Evolutionary conservation across 2,797 vertebrate genomes (phyloP).

Genomic region (Vultur gryphus): DNA sequence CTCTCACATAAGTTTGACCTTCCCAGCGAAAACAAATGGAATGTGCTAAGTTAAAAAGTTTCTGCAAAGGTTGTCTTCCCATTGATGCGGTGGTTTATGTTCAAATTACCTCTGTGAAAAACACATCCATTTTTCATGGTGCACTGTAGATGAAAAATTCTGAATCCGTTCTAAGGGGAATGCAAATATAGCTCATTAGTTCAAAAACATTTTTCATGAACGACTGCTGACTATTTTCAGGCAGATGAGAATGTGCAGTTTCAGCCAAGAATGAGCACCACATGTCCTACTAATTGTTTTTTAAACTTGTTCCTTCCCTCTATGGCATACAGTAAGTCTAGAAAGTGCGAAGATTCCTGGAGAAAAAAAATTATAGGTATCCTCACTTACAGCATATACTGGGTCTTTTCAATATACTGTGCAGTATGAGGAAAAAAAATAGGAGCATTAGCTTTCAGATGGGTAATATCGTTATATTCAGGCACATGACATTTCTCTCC

Average conservation of each 20-base stretch:
- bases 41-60: constrained; percentile 76
- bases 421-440: neutral
- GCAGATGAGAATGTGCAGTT: constrained; percentile 72
- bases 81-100: constrained; percentile 73
- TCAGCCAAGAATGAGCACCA: constrained; percentile 74
- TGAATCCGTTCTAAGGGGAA: constrained; percentile 75
- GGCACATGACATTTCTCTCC: constrained; percentile 33
- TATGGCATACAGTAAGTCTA: constrained; percentile 57
- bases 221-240: constrained; percentile 74
- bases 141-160: constrained; percentile 78
- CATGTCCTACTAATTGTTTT: constrained; percentile 78
- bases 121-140: constrained; percentile 80
- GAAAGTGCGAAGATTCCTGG: constrained; percentile 44
- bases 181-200: constrained; percentile 84
- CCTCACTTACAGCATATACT: neutral
- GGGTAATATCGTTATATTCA: neutral
- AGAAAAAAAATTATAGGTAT: constrained; percentile 35
- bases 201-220: constrained; percentile 81
- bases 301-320: constrained; percentile 74
- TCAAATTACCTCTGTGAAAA: constrained; percentile 78
- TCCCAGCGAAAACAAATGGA: constrained; percentile 73
- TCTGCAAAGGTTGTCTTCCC: constrained; percentile 77
- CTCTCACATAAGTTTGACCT: constrained; percentile 76
- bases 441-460: constrained; percentile 23
- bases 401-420: constrained; percentile 20